A percentile compares a stretch with the other conserved stretches of the same genome.
Conservation (phyloP, 2,888 invertebrate species). For the Agrotis exclamationis region DNA sequence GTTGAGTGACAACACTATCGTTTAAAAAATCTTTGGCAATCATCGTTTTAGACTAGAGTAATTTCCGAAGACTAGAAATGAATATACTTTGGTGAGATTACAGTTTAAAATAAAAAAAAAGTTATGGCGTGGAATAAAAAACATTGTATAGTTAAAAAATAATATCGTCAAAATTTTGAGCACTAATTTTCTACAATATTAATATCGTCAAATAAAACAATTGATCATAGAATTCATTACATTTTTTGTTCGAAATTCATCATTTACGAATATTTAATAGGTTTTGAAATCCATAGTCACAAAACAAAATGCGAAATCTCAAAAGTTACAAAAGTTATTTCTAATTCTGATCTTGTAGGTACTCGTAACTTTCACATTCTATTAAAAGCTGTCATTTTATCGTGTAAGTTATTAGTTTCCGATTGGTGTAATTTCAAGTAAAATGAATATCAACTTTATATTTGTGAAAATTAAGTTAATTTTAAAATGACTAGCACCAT, state of each 20-base stretch:
- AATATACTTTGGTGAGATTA: constrained; percentile 72
- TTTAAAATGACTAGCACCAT: background rate
- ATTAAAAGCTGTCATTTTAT: background rate
- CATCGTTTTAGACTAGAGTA: constrained; percentile 75
- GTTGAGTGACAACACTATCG: constrained; percentile 67
- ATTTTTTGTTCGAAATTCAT: constrained; percentile 11
- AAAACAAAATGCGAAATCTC: too few species aligned
- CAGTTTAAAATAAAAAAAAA: constrained; percentile 32
- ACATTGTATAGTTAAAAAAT: constrained; percentile 32
- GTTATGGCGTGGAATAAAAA: constrained; percentile 30
- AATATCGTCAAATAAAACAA: constrained; percentile 19
- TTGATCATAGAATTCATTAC: background rate
- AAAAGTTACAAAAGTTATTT: too few species aligned
- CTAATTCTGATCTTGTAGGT: background rate
- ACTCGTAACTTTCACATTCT: background rate
- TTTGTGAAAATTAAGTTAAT: background rate
- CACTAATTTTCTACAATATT: constrained; percentile 61
- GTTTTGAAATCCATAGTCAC: constrained; percentile 53
- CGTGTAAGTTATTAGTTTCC: background rate
- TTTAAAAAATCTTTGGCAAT: constrained; percentile 79
- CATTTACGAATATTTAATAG: constrained; percentile 1
- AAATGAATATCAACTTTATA: too few species aligned
- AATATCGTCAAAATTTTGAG: constrained; percentile 61
- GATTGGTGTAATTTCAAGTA: too few species aligned
- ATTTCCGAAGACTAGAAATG: constrained; percentile 75